Evolutionary conservation across 1,140 invertebrate species (phyloP).

Genomic region (Musca domestica): DNA sequence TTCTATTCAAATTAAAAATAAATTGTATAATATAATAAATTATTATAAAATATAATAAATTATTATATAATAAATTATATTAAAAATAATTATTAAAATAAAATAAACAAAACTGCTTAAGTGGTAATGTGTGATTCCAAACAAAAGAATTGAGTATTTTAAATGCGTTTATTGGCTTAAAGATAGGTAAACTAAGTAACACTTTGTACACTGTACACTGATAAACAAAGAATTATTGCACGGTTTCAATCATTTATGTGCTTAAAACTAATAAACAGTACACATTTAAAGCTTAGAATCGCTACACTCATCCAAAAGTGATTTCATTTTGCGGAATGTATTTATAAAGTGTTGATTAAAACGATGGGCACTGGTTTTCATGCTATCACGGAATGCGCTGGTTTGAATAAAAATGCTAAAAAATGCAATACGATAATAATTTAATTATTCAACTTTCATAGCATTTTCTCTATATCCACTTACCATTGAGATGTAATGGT

Average conservation of each 20-base stretch:
- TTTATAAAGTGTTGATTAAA: constrained; percentile 41
- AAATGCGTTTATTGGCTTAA: no score
- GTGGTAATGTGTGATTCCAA: no score
- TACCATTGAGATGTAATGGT: constrained; percentile 44
- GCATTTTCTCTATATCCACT: constrained; percentile 20
- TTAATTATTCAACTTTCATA: not conserved
- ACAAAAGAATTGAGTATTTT: no score
- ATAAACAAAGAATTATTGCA: not conserved
- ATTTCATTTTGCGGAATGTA: constrained; percentile 42
- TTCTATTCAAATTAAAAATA: no score
- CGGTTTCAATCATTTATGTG: not conserved
- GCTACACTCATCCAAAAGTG: constrained; percentile 31
- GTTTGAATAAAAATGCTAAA: constrained; percentile 42
- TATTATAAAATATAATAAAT: no score
- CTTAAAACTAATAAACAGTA: not conserved
- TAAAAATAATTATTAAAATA: no score
- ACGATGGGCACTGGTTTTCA: constrained; percentile 48
- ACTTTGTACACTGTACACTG: no score
- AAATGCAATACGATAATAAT: not conserved
- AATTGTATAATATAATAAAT: no score
- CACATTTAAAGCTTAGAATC: constrained; percentile 23
- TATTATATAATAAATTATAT: no score
- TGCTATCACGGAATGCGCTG: constrained; percentile 43
- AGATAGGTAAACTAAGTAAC: no score
- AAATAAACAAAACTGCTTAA: no score